A percentile compares a stretch with the other conserved stretches of the same genome.
These are phyloP conservation scores for Pogona vitticeps DNA, from an alignment of 2,113 vertebrate genomes.

Conservation along the genomic window DNA sequence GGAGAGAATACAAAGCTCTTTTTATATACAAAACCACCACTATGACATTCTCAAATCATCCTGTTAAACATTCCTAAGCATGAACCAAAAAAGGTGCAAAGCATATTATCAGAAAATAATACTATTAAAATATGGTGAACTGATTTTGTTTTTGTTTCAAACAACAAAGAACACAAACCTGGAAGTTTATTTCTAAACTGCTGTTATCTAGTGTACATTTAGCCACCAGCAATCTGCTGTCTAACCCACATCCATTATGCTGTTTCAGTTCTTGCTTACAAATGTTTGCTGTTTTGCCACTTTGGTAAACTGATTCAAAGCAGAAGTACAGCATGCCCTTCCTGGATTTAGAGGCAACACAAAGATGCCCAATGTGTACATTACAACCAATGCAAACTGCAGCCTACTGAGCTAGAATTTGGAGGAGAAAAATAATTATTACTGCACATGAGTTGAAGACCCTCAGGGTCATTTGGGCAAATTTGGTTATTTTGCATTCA, in stretches of 20 bases:
- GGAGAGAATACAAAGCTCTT: not conserved
- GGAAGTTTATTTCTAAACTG: not conserved
- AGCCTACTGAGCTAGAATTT: not conserved
- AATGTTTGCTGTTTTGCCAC: not conserved
- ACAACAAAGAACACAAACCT: too few relatives aligned
- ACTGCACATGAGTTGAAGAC: not conserved
- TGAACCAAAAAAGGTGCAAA: not conserved
- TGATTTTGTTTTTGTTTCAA: not conserved
- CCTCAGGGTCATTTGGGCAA: not conserved
- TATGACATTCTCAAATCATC: not conserved
- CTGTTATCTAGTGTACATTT: not conserved
- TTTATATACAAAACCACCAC: not conserved
- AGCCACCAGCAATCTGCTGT: not conserved
- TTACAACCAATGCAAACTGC: not conserved
- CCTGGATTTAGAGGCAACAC: not conserved
- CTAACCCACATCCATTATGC: not conserved
- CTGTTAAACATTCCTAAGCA: not conserved
- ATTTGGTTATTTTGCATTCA: not conserved
- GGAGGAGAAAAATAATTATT: not conserved
- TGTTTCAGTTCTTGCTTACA: not conserved
- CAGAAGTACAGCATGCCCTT: not conserved
- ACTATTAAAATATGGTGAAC: not conserved
- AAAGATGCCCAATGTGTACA: not conserved
- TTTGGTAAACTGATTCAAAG: not conserved
- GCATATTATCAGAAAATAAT: not conserved